Evolutionary conservation across 2,797 vertebrate species (phyloP).

Genomic region (Geotrypetes seraphini): DNA sequence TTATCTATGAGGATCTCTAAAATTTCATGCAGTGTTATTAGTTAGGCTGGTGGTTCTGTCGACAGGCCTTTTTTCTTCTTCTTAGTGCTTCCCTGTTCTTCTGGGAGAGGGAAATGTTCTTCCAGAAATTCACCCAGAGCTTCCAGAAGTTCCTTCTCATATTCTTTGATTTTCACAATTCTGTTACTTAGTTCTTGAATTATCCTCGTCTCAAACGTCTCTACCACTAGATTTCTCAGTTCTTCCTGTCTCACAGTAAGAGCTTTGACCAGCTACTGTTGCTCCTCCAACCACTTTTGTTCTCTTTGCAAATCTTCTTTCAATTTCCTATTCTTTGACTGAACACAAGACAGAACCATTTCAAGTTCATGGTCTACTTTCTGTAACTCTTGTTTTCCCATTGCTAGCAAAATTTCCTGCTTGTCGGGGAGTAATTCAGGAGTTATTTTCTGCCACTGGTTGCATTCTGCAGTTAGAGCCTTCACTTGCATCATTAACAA

Average conservation of each 20-base stretch:
- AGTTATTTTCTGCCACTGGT: slow-evolving; percentile 25
- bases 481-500: slow-evolving; percentile 27
- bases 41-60: slow-evolving; percentile 10
- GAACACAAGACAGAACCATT: slow-evolving; percentile 53
- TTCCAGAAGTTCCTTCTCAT: slow-evolving; percentile 28
- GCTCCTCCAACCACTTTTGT: slow-evolving; percentile 44
- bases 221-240: not conserved
- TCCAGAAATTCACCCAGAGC: slow-evolving; percentile 38
- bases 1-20: slow-evolving; percentile 75
- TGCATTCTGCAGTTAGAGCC: slow-evolving; percentile 25
- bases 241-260: slow-evolving; percentile 16
- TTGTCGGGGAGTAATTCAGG: too few relatives aligned
- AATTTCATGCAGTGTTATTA: slow-evolving; percentile 37
- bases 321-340: slow-evolving; percentile 59
- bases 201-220: slow-evolving; percentile 21
- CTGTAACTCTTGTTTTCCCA: too few relatives aligned
- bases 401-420: too few relatives aligned
- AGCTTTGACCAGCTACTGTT: slow-evolving; percentile 22
- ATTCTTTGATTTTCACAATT: slow-evolving; percentile 4
- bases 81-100: not conserved
- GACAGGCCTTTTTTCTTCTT: slow-evolving; percentile 28
- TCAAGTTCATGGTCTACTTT: slow-evolving; percentile 66
- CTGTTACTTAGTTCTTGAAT: slow-evolving; percentile 22
- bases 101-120: slow-evolving; percentile 43
- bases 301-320: slow-evolving; percentile 62